Evolutionary conservation across 2,888 invertebrate genomes (phyloP).

Genomic region (Geotrupes spiniger): DNA sequence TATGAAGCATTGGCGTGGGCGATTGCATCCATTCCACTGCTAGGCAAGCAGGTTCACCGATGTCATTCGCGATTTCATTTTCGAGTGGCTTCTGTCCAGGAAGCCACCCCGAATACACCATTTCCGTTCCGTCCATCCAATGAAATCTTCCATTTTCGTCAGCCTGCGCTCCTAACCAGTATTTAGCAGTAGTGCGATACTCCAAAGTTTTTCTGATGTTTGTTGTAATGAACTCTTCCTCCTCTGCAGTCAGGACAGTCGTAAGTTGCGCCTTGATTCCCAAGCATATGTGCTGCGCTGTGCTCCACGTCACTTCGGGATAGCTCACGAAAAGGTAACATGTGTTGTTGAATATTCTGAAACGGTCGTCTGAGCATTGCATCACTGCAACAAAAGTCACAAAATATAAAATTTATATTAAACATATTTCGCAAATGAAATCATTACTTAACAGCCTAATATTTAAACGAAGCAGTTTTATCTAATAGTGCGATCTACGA

Average conservation of each 20-base stretch:
- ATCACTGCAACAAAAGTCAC: slow-evolving; percentile 62
- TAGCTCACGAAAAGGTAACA: slow-evolving; percentile 77
- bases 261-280: slow-evolving; percentile 70
- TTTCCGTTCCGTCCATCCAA: slow-evolving; percentile 63
- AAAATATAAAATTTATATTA: too few species aligned
- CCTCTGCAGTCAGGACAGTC: slow-evolving; percentile 65
- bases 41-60: slow-evolving; percentile 48
- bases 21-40: slow-evolving; percentile 67
- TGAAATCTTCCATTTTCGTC: slow-evolving; percentile 51
- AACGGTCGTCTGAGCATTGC: slow-evolving; percentile 69
- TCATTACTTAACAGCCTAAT: too few species aligned
- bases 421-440: too few species aligned
- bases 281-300: slow-evolving; percentile 66
- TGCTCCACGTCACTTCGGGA: slow-evolving; percentile 73
- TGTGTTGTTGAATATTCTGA: slow-evolving; percentile 65
- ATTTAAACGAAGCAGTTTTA: too few species aligned
- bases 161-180: slow-evolving; percentile 69
- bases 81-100: slow-evolving; percentile 52
- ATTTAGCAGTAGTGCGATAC: slow-evolving; percentile 68
- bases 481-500: too few species aligned
- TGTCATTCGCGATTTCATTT: slow-evolving; percentile 36
- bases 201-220: slow-evolving; percentile 68
- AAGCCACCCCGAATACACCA: slow-evolving; percentile 63
- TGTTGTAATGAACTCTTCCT: slow-evolving; percentile 67
- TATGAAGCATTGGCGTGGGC: slow-evolving; percentile 62